Base-by-base conservation (phyloP, 2,888 invertebrate species). In the Lathronympha strigana region DNA sequence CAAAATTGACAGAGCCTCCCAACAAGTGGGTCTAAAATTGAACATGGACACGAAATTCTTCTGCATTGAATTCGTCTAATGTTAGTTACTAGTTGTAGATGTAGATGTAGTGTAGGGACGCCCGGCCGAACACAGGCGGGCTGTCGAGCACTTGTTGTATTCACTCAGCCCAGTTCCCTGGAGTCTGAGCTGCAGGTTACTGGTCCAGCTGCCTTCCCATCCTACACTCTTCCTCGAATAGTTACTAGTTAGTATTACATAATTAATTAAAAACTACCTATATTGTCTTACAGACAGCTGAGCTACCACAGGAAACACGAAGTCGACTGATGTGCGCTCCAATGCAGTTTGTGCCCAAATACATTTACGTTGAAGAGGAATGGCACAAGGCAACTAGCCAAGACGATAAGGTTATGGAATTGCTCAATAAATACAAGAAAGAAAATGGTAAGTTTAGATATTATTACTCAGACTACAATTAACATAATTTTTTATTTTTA, bases 341-440 rank as follows among this genome's bases (percentile, higher is more conserved):
- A 0, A 68, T 90, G 61, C 89, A 91, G 69, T 92, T 92, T 72
- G 70, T 83, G 19, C 81, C 90, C 1, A 91, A 90, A 71, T 91
- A 83, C 71, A 83, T 92, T 57, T 90, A 84, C 71, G 90, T 91
- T n/a, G 92, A 92, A 74, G 88, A 90, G 71, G 92, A 92, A 73
- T 84, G 82, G 80, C 82, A 77, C 6, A 84, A 80, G 40, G 45
- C 75, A 4, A 38, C 71, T 9, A 69, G 70, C 43, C 77, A 76
- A 67, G 88, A 90, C 70, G 88, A 87, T 5, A 85, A 80, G 73
- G 80, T 88, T 2, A 81, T 81, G 36, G 90, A 90, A 70, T 74
- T 91, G 66, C 78, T 90, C 43, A 90, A 83, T 72, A 90, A 85
- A 82, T 92, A 92, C 73, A 84, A 81, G 62, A 84, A 78, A 67